Base-by-base conservation (phyloP, 2,797 vertebrate genomes). In the Hydrocynus forskahlii region DNA sequence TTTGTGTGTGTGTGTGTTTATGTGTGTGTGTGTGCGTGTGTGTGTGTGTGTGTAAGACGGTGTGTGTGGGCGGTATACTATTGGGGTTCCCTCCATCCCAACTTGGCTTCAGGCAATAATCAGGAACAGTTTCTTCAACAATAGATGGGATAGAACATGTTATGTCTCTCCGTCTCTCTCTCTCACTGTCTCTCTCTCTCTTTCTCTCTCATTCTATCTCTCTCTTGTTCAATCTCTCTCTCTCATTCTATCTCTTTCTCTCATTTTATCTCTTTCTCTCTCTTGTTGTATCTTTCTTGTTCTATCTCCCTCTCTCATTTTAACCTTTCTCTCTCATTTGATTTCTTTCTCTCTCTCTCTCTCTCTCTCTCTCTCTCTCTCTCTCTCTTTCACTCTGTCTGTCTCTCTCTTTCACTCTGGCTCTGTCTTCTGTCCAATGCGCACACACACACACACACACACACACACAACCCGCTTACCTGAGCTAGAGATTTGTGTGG, bases 401-500 rank as follows among this genome's bases (percentile, higher is more conserved):
- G 57, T 57, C 12, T 52, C 43, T 19, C 35, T 40, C 21, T 25
- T 13, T 40, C n/a, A 21, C 5, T 60, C 57, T 60, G 4, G 0
- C 13, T 54, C 16, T 14, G 14, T 14, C 16, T 14, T 57, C 54
- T 57, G 43, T n/a, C n/a, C n/a, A n/a, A n/a, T n/a, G n/a, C n/a
- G n/a, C n/a, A n/a, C n/a, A n/a, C n/a, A n/a, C n/a, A 29, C 67
- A 23, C 60, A 68, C 59, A 50, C 73, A 64, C 23, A 19, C 67
- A 48, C 45, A 10, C 45, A 48, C 45, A 48, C 45, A 48, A n/a
- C n/a, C n/a, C n/a, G 87, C 94, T 85, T 88, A 96, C 95, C 94
- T 0, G 92, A 9, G 43, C 88, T 78, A 0, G 86, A 87, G 1
- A 91, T 89, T 0, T 92, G 76, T 57, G 92, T 88, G 84, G 94